Conservation (phyloP, 2,113 vertebrate species). For the Suricata suricatta region DNA sequence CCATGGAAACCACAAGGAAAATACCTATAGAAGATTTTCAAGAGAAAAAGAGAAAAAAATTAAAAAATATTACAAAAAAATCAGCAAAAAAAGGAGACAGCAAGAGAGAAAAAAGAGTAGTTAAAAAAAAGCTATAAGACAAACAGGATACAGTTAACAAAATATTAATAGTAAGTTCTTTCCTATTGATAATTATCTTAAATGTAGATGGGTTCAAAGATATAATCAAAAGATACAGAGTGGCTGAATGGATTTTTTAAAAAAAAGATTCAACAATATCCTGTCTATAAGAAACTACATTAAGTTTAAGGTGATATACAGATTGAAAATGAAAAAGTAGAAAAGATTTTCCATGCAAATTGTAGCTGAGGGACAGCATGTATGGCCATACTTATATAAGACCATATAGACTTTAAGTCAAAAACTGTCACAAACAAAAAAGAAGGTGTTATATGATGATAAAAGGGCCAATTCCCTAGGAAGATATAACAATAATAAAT, state of each 20-base stretch:
- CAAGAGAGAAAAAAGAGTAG: not conserved
- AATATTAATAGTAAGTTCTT: not conserved
- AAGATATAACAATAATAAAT: not conserved
- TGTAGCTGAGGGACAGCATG: not conserved
- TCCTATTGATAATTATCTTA: not conserved
- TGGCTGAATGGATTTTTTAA: not conserved
- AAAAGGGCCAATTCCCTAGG: not conserved
- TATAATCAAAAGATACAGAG: not conserved
- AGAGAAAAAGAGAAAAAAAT: not conserved
- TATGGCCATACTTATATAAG: not conserved
- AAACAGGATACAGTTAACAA: not conserved
- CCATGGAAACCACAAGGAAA: not conserved
- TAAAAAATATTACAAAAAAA: not conserved
- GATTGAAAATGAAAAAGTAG: not conserved
- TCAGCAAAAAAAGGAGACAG: not conserved
- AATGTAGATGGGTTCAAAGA: not conserved
- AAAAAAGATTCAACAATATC: not conserved
- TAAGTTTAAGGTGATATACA: not conserved
- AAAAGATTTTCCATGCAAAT: not conserved
- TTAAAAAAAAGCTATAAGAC: not conserved
- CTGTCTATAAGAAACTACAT: not conserved
- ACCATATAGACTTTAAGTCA: not conserved
- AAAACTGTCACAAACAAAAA: not conserved
- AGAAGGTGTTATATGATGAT: not conserved
- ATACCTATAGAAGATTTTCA: not conserved